phyloP scores from a whole-genome alignment of 2,888 invertebrate genomes.

The Pyralis farinalis region DNA sequence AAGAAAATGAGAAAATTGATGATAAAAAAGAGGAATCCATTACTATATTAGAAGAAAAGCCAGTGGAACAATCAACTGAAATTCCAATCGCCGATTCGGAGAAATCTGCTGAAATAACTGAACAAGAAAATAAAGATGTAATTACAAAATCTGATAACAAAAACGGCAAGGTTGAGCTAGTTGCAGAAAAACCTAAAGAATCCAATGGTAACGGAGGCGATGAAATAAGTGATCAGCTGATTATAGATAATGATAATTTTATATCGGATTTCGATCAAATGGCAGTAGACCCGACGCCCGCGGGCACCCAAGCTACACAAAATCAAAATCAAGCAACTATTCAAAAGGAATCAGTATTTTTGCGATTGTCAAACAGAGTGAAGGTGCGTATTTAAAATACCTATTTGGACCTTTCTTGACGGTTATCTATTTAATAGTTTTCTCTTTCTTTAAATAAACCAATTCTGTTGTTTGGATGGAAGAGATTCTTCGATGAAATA shows the following conservation, averaged over 20 bases:
- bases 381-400: slow-evolving; percentile 88
- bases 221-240: slow-evolving; percentile 53
- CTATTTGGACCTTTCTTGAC: too few species aligned
- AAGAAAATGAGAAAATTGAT: slow-evolving; percentile 41
- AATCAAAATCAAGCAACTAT: slow-evolving; percentile 57
- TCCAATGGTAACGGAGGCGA: slow-evolving; percentile 32
- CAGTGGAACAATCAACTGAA: slow-evolving; percentile 36
- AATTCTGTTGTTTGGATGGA: too few species aligned
- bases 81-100: slow-evolving; percentile 33
- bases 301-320: slow-evolving; percentile 42
- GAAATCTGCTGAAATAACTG: slow-evolving; percentile 39
- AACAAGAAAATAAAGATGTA: slow-evolving; percentile 44
- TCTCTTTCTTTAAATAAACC: too few species aligned
- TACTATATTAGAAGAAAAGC: slow-evolving; percentile 39
- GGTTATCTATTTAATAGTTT: too few species aligned
- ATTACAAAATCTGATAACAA: slow-evolving; percentile 42
- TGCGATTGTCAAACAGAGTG: slow-evolving; percentile 96
- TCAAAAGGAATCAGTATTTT: slow-evolving; percentile 97
- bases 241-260: slow-evolving; percentile 72
- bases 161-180: slow-evolving; percentile 44
- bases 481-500: too few species aligned
- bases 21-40: slow-evolving; percentile 45
- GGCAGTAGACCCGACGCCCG: slow-evolving; percentile 63
- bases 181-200: slow-evolving; percentile 56
- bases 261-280: slow-evolving; percentile 79